phyloP scores from a whole-genome alignment of 2,888 invertebrate species.

The Eupithecia tripunctaria region DNA sequence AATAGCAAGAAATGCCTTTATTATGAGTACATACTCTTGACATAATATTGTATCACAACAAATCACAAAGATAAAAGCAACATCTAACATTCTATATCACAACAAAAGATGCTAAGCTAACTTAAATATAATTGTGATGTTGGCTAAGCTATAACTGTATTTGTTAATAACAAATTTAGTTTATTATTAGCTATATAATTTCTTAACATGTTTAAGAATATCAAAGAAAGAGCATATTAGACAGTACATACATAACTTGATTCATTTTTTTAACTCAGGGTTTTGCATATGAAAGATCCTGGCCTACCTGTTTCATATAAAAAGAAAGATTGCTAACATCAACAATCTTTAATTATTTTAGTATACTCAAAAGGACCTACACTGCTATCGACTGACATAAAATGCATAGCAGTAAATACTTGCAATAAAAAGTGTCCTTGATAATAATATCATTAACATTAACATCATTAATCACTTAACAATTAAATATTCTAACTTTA shows the following conservation, averaged over 20 bases:
- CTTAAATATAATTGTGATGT: background rate
- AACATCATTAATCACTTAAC: background rate
- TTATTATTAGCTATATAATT: background rate
- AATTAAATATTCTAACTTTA: background rate
- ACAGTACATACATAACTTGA: background rate
- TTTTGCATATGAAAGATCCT: background rate
- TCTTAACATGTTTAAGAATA: background rate
- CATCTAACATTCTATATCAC: slow-evolving; percentile 4
- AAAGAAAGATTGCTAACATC: background rate
- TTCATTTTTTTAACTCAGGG: background rate
- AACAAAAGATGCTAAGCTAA: slow-evolving; percentile 3
- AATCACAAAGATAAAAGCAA: slow-evolving; percentile 14
- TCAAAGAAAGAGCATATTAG: background rate
- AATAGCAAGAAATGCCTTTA: background rate
- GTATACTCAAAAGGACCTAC: background rate
- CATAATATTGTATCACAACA: slow-evolving; percentile 7
- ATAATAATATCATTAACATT: background rate
- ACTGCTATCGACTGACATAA: background rate
- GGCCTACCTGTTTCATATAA: background rate
- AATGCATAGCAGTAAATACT: background rate
- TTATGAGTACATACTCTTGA: background rate
- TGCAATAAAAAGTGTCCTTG: background rate
- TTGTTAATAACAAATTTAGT: background rate
- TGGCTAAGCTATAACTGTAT: background rate
- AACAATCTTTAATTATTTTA: background rate